Evolutionary conservation across 2,797 vertebrate species (phyloP).

Genomic region (Rhynchotus rufescens): DNA sequence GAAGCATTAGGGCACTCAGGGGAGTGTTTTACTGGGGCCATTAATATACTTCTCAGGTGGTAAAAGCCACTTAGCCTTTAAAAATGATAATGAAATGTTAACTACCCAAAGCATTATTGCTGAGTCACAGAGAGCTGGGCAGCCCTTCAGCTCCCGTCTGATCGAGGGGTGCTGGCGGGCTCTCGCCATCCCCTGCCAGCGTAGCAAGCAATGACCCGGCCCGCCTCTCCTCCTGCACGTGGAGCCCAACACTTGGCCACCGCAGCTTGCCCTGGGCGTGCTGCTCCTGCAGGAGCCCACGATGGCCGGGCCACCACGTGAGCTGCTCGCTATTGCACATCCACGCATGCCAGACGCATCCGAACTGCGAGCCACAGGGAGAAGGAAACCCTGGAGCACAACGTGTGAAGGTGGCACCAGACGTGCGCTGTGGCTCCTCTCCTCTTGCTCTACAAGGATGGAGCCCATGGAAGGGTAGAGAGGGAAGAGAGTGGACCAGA

Average conservation of each 20-base stretch:
- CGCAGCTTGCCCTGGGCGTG: accelerated
- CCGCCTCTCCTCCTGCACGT: accelerated
- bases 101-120: constrained; percentile 77
- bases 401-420: accelerated
- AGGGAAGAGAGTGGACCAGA: background rate
- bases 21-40: constrained; percentile 75
- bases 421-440: background rate
- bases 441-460: accelerated
- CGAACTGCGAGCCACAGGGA: background rate
- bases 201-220: accelerated
- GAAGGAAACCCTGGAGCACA: background rate
- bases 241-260: background rate
- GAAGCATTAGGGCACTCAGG: constrained; percentile 74
- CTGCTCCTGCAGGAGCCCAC: accelerated
- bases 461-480: background rate
- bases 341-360: accelerated
- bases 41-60: constrained; percentile 77
- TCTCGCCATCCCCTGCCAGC: accelerated
- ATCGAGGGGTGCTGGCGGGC: background rate
- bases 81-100: constrained; percentile 79
- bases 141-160: constrained; percentile 31
- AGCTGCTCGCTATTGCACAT: accelerated
- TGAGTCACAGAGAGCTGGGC: constrained; percentile 65
- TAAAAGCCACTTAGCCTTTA: constrained; percentile 78
- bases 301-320: accelerated